Evolutionary conservation across 2,113 vertebrate species (phyloP), one percentile per base, ranked within the genome.

Genomic region (Lota lota): DNA sequence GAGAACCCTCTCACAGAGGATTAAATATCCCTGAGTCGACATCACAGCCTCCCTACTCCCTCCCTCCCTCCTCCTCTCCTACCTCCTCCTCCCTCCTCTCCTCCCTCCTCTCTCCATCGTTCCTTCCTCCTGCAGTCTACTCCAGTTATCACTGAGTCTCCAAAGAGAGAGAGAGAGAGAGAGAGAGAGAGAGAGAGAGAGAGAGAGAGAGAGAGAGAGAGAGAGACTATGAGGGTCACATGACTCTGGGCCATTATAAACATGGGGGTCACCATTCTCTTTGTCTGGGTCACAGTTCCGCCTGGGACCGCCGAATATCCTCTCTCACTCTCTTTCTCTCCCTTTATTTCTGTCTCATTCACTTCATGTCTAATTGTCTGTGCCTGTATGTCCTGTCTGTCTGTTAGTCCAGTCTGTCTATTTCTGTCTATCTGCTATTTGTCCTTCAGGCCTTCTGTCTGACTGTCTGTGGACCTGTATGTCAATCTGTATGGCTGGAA

Each of bases 11-110:
- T 79, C 89, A 82, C 83, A 88, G 90, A 85, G 84, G 90, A 91
- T 90, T 90, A 85, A 89, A 91, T 91, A 90, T 90, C 88, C 88
- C 89, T 91, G 85, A 90, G 89, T 91, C 86, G 85, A 90, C 91
- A 89, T 90, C 90, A 88, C 91, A 81, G 88, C 87, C 83, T 78
- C 74, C 77, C 88, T 16, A 54, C 53, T 54, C 53, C 14, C 53
- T 18, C 85, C 81, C 84, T 78, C 75, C 78, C 57, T 64, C 61
- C 68, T 70, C 69, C 24, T 24, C 24, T 24, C 24, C 24, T 62
- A 51, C 62, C 60, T 28, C 60, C n/a, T 24, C 60, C 60, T 16
- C 60, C 88, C 87, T 84, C 85, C 69, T 77, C 76, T 36, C 68
- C 58, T 51, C 50, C 60, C 76, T 22, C 53, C 76, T 51, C 84